Percentiles rank a stretch among this genome's conserved stretches.
These are phyloP conservation scores for Halcyon chelicuti DNA, from an alignment of 2,797 vertebrate species.

Conservation along the genomic window DNA sequence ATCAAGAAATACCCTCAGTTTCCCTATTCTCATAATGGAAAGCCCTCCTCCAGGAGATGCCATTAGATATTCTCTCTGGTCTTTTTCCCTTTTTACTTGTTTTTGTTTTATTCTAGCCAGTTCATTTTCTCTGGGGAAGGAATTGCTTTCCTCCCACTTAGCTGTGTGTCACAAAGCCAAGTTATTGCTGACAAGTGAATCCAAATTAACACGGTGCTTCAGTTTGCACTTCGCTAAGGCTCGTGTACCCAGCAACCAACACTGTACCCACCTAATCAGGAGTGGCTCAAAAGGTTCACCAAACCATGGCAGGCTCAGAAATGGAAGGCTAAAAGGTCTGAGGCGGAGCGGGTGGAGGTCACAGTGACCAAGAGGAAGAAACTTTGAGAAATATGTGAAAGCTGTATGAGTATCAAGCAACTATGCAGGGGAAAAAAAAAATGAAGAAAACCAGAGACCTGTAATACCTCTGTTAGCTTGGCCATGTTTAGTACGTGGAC, in stretches of 20 bases:
- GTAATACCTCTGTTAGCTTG: neutral
- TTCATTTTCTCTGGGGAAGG: neutral
- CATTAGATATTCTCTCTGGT: neutral
- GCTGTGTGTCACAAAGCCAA: neutral
- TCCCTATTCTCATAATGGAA: neutral
- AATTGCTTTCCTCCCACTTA: neutral
- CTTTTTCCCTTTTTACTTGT: neutral
- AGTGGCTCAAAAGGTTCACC: neutral
- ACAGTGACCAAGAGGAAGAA: neutral
- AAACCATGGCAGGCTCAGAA: neutral
- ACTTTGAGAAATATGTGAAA: neutral
- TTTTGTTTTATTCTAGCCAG: neutral
- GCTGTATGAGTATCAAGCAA: neutral
- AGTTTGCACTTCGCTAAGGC: neutral
- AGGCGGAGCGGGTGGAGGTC: neutral
- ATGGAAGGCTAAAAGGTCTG: neutral
- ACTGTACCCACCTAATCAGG: neutral
- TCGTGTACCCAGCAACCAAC: neutral
- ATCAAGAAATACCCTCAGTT: neutral
- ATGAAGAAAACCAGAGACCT: neutral
- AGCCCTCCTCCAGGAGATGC: neutral
- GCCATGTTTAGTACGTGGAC: neutral
- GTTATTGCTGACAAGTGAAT: neutral
- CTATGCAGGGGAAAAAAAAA: neutral
- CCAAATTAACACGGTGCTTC: neutral